Evolutionary conservation across 2,797 vertebrate species (phyloP), one percentile per base, ranked within the genome.

Genomic region (Meriones psammophilus): DNA sequence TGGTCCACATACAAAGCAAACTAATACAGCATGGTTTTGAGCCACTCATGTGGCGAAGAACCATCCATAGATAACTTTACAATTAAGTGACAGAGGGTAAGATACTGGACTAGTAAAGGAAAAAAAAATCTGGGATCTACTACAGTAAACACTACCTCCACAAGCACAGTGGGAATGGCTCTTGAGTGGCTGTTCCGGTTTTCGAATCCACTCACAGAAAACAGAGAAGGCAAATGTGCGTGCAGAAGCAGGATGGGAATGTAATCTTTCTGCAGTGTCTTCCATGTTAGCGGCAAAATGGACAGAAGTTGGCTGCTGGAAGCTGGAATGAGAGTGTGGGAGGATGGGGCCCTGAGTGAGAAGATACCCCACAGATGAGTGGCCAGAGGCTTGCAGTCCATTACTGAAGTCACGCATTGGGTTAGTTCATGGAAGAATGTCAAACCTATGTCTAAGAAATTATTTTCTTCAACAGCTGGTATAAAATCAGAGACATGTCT

Each of bases 341-440:
- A 36, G 42, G 0, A 0, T 24, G 18, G 33, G 50, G 3, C 28
- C 2, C 1, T 13, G 30, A 50, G 60, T 24, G 10, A 18, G 42
- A 78, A 39, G 60, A 8, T 1, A 9, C 12, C 5, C 1, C n/a
- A 30, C 1, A 56, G 66, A n/a, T 83, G 73, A 46, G 9, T n/a
- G 39, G 46, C 18, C 83, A 33, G 22, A 76, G 33, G 13, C 71
- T 89, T 81, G 74, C 62, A 56, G n/a, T 39, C 62, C 62, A 4
- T 76, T 88, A 64, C 18, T 24, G 33, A 56, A 93, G 76, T 76
- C 79, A 93, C 42, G 84, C 30, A 87, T 91, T n/a, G 71, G 64
- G 7, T 20, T 86, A 92, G 83, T 13, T 30, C 85, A 79, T 62
- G 84, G 66, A 69, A 94, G 58, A 84, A 64, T 76, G 33, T 17